Evolutionary conservation across 1,140 invertebrate species (phyloP).

Genomic region (Nasonia longicornis): DNA sequence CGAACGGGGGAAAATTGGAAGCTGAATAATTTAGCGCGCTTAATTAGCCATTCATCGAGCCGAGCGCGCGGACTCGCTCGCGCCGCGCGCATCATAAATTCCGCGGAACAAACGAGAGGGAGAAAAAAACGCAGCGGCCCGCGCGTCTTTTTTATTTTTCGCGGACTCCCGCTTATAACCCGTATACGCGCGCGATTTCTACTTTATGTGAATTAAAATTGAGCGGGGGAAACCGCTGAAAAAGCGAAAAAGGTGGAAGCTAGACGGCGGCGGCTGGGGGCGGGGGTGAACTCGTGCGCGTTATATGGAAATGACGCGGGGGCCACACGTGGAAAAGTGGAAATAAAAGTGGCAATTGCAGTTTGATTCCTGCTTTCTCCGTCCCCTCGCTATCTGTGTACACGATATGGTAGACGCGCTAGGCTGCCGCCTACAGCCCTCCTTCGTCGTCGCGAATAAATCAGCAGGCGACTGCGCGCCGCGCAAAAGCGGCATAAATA

Average conservation of each 20-base stretch:
- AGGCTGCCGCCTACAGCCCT: background rate
- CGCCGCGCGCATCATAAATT: conserved; percentile 43
- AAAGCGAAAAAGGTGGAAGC: conserved; percentile 36
- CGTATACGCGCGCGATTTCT: conserved; percentile 45
- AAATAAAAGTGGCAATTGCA: conserved; percentile 68
- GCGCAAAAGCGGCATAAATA: conserved; percentile 58
- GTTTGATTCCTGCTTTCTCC: conserved; percentile 58
- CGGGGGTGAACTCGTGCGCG: conserved; percentile 42
- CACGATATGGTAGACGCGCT: background rate
- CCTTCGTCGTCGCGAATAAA: conserved; percentile 55
- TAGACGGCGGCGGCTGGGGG: background rate
- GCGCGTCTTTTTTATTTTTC: conserved; percentile 9
- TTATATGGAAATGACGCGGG: conserved; percentile 42
- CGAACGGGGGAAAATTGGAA: conserved; percentile 36
- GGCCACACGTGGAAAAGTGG: conserved; percentile 48
- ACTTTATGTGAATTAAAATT: conserved; percentile 61
- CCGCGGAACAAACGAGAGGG: conserved; percentile 35
- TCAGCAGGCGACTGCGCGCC: conserved; percentile 47
- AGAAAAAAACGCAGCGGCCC: conserved; percentile 33
- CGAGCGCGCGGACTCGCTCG: background rate
- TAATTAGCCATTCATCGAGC: conserved; percentile 33
- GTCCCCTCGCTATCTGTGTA: background rate
- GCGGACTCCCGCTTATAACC: conserved; percentile 41
- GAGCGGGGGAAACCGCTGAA: conserved; percentile 45
- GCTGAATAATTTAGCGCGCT: conserved; percentile 26